These are phyloP conservation scores for Araneus ventricosus DNA, from an alignment of 1,140 invertebrate genomes.

Conservation along the genomic window DNA sequence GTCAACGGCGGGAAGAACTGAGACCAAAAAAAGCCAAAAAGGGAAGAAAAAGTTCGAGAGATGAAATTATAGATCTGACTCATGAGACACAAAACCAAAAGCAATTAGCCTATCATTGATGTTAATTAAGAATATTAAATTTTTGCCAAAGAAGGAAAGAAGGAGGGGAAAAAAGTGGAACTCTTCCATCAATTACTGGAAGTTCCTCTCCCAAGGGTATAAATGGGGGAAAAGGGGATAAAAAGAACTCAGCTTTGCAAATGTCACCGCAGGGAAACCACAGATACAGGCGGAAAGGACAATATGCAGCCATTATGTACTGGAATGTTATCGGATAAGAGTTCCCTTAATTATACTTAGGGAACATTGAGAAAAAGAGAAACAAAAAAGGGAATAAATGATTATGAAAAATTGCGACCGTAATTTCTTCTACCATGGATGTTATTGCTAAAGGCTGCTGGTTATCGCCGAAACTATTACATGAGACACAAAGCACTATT, in stretches of 20 bases:
- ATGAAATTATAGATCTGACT: conserved; percentile 10
- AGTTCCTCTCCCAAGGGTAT: background rate
- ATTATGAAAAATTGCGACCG: conserved; percentile 2
- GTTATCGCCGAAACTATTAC: background rate
- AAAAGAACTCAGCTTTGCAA: background rate
- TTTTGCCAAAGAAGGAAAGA: background rate
- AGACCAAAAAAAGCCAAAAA: background rate
- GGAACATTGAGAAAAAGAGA: background rate
- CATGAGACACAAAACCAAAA: background rate
- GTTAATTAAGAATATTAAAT: conserved; percentile 55
- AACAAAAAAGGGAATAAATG: background rate
- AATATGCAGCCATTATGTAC: background rate
- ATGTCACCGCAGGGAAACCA: conserved; percentile 36
- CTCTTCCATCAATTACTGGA: background rate
- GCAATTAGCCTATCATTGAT: conserved; percentile 51
- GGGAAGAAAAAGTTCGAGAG: background rate
- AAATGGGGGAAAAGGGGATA: background rate
- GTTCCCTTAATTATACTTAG: conserved; percentile 7
- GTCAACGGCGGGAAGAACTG: background rate
- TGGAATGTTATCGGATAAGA: background rate
- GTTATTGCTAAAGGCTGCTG: background rate
- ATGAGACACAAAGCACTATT: background rate
- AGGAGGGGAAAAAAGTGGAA: background rate
- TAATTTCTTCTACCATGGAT: background rate
- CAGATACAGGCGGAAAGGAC: background rate